Percentiles rank a stretch among this genome's conserved stretches.
phyloP scores from a whole-genome alignment of 1,140 invertebrate species.

The Bicyclus anynana region DNA sequence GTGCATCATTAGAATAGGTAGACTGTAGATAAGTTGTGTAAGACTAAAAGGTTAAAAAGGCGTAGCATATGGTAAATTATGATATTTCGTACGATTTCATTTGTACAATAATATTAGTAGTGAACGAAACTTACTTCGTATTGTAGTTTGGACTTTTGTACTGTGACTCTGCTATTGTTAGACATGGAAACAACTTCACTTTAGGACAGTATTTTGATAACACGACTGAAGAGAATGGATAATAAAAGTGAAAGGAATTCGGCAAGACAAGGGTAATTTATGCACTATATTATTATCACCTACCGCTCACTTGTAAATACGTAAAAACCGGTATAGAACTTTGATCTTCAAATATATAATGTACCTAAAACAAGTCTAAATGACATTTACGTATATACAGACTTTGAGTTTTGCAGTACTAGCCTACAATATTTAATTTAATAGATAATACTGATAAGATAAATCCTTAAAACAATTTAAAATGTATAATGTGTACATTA shows the following conservation, averaged over 20 bases:
- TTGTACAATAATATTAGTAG: constrained; percentile 3
- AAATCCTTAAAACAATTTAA: no score
- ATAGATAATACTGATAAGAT: no score
- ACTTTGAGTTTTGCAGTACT: no score
- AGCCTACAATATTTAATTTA: no score
- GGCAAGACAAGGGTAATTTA: constrained; percentile 16
- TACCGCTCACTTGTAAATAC: constrained; percentile 16
- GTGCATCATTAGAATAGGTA: no score
- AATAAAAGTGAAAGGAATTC: constrained; percentile 35
- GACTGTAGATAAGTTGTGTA: no score
- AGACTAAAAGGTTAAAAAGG: no score
- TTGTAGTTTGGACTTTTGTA: constrained; percentile 39
- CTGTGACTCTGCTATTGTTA: constrained; percentile 39
- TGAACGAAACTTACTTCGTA: constrained; percentile 32
- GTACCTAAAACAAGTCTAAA: no score
- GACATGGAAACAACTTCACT: constrained; percentile 37
- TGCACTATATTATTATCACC: constrained; percentile 6
- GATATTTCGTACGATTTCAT: no score
- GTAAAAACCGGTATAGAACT: constrained; percentile 14
- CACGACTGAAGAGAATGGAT: constrained; percentile 16
- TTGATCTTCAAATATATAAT: background rate
- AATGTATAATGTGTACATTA: no score
- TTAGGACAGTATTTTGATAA: constrained; percentile 24
- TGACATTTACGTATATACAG: no score
- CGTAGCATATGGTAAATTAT: constrained; percentile 19